A percentile compares a stretch with the other conserved stretches of the same genome.
Evolutionary conservation across 2,113 vertebrate genomes (phyloP).

Genomic region (Cyanoliseus patagonus): DNA sequence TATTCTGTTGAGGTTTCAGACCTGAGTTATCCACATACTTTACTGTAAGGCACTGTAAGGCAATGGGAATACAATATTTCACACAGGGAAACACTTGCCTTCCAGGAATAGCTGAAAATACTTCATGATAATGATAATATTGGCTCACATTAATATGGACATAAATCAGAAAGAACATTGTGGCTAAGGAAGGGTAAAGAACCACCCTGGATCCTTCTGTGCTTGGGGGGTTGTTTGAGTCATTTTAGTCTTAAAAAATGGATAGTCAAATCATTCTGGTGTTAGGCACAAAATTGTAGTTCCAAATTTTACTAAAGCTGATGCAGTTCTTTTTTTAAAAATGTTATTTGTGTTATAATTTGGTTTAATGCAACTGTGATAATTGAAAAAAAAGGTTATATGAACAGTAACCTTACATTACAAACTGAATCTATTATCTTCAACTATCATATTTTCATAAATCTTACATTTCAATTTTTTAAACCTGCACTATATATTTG

Average conservation of each 20-base stretch:
- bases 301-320: conserved; percentile 35
- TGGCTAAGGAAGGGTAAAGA: conserved; percentile 9
- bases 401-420: neutral
- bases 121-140: neutral
- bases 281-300: conserved; percentile 23
- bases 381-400: neutral
- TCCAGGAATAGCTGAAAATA: conserved; percentile 19
- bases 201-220: neutral
- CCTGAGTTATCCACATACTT: neutral
- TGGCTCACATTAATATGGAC: neutral
- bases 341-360: neutral
- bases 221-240: neutral
- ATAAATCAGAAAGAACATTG: neutral
- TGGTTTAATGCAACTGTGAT: neutral
- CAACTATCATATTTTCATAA: neutral
- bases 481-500: neutral
- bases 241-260: neutral
- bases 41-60: neutral
- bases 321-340: neutral
- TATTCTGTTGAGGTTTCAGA: conserved; percentile 13
- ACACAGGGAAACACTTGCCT: neutral
- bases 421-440: neutral
- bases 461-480: neutral
- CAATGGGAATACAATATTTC: conserved; percentile 1
- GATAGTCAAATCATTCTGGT: conserved; percentile 21